Evolutionary conservation across 2,113 vertebrate species (phyloP), one percentile per base, ranked within the genome.

Genomic region (Clarias gariepinus): DNA sequence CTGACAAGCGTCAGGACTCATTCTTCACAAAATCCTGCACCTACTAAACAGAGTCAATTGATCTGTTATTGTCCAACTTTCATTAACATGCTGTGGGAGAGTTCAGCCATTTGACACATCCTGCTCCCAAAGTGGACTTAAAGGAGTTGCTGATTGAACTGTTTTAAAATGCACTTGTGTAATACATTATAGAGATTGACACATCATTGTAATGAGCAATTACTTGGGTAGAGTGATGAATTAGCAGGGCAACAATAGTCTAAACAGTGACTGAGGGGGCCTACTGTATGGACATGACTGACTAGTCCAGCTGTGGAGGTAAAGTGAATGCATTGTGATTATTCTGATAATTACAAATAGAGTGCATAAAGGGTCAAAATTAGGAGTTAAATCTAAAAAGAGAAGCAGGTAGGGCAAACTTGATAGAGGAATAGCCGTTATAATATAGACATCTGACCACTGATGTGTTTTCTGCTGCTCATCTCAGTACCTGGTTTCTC

Each of bases 171-270:
- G 47, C 47, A 23, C 12, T 15, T 53, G 23, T 85, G 60, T 79
- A 25, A 85, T 77, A 21, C 47, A 53, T 85, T 64, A 63, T 60
- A 61, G 60, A 85, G 71, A 76, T 79, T 79, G 60, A 79, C 25
- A 36, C 41, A 53, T 76, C 28, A 64, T 23, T 66, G n/a, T n/a
- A 64, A 63, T 64, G 83, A 64, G 73, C 60, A 30, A 53, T 85
- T 78, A 64, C 71, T 53, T 85, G 71, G 4, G 36, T 33, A 64
- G 63, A 64, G 41, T 61, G n/a, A 64, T 61, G 55, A 41, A 84
- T 84, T 61, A 76, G 2, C 73, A 85, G 78, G 23, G 12, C 25
- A 53, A 82, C 81, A 83, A 83, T 25, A 69, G 64, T 83, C 63
- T 83, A 55, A 83, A 53, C 18, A 85, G 28, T 19, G 21, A 53